Percentiles rank a stretch among this genome's conserved stretches.
Conservation (phyloP, 1,140 invertebrate species). For the Grapholita molesta region DNA sequence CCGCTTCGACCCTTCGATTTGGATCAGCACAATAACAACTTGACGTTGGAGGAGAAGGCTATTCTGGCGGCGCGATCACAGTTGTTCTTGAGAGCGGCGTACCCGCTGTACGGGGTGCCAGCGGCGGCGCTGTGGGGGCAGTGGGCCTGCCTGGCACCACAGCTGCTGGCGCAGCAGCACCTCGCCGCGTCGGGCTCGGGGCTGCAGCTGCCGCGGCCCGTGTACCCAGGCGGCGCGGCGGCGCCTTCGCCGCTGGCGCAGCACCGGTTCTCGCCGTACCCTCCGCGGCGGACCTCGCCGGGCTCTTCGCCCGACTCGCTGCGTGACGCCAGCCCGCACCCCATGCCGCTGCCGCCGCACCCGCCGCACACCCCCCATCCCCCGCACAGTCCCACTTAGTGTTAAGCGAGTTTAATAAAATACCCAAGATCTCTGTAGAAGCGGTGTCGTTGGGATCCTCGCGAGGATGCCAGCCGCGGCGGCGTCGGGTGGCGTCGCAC, state of each 20-base stretch:
- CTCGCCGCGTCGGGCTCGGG: constrained; percentile 67
- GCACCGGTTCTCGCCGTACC: constrained; percentile 80
- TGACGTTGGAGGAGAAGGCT: constrained; percentile 87
- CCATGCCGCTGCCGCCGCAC: constrained; percentile 56
- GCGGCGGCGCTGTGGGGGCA: constrained; percentile 80
- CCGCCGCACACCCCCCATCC: constrained; percentile 60
- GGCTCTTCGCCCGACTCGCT: constrained; percentile 78
- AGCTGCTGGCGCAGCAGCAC: constrained; percentile 75
- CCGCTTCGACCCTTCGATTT: constrained; percentile 86
- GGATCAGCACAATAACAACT: constrained; percentile 84
- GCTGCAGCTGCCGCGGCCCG: constrained; percentile 75
- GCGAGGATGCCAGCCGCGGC: constrained; percentile 18
- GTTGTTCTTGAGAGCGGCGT: constrained; percentile 82
- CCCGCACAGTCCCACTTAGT: constrained; percentile 79
- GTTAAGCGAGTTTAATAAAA: constrained; percentile 31
- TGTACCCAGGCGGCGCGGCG: constrained; percentile 68
- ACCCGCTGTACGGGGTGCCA: constrained; percentile 79
- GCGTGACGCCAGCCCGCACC: constrained; percentile 76
- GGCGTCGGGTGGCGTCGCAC: constrained; percentile 16
- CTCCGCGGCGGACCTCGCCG: constrained; percentile 66
- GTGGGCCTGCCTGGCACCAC: constrained; percentile 81
- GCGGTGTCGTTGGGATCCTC: constrained; percentile 31
- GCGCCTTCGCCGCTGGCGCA: constrained; percentile 72
- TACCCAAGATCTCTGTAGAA: constrained; percentile 41
- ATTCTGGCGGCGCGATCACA: constrained; percentile 84